Conservation (phyloP, 2,888 invertebrate species). For the Nowickia ferox region DNA sequence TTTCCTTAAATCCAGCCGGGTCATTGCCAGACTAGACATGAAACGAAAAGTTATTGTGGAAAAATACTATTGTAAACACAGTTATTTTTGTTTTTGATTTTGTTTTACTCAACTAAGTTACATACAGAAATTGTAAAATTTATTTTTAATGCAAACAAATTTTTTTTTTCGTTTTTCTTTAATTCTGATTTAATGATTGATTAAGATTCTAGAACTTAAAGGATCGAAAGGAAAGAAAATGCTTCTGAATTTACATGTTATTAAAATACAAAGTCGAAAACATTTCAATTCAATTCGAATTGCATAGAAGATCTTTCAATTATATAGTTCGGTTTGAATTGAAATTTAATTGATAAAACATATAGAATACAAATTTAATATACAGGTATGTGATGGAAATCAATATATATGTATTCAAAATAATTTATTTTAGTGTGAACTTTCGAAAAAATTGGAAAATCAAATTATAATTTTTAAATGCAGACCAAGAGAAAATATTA, state of each 20-base stretch:
- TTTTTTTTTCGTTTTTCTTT: not conserved
- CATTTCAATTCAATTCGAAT: too few relatives aligned
- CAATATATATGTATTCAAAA: not conserved
- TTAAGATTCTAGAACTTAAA: not conserved
- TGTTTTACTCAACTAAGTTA: slow-evolving; percentile 41
- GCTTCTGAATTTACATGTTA: not conserved
- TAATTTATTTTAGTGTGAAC: not conserved
- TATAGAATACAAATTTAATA: not conserved
- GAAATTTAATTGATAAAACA: not conserved
- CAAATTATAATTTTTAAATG: not conserved
- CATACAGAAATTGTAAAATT: slow-evolving; percentile 40
- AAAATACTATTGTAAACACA: too few relatives aligned
- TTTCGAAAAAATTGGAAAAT: not conserved
- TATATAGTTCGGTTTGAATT: not conserved
- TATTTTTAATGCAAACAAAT: slow-evolving; percentile 27
- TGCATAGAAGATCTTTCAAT: not conserved
- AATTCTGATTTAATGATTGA: not conserved
- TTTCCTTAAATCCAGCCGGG: too few relatives aligned
- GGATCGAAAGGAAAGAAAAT: not conserved
- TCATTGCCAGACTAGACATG: too few relatives aligned
- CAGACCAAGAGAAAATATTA: not conserved
- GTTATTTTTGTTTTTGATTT: not conserved
- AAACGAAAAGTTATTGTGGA: too few relatives aligned
- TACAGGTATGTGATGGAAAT: not conserved
- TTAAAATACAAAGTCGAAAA: too few relatives aligned